Evolutionary conservation across 1,140 invertebrate species (phyloP).

Genomic region (Zaprionus kolodkinae): DNA sequence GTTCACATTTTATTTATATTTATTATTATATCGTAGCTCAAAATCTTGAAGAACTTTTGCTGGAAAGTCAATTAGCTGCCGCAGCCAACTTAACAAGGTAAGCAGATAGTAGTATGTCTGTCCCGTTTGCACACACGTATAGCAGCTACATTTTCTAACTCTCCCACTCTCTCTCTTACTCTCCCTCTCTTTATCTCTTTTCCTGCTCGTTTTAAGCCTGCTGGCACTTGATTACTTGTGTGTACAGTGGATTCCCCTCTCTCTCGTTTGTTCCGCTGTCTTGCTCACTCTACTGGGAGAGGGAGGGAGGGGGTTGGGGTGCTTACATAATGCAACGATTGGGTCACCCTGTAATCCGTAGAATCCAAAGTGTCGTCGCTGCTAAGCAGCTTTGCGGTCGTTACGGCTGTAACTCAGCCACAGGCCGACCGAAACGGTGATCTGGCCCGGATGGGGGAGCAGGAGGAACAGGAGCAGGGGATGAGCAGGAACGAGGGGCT

Average conservation of each 20-base stretch:
- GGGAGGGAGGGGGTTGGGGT: background rate
- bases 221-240: background rate
- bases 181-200: too few species aligned
- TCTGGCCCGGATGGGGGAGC: background rate
- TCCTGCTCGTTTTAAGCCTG: background rate
- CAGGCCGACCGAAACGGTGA: background rate
- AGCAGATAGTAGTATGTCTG: too few species aligned
- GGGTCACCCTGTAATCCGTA: background rate
- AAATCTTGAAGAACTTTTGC: too few species aligned
- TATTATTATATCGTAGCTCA: background rate
- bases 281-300: background rate
- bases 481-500: background rate
- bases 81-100: too few species aligned
- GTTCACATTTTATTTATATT: background rate
- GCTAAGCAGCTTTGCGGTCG: constrained; percentile 32
- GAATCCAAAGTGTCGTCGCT: constrained; percentile 11
- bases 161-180: too few species aligned
- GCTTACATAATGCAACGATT: constrained; percentile 23
- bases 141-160: too few species aligned
- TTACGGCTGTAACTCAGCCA: background rate
- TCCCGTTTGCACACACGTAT: too few species aligned
- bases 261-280: background rate
- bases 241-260: background rate
- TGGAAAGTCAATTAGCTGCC: too few species aligned
- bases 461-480: background rate